Evolutionary conservation across 2,888 invertebrate genomes (phyloP).

Genomic region (Myopa tessellatipennis): DNA sequence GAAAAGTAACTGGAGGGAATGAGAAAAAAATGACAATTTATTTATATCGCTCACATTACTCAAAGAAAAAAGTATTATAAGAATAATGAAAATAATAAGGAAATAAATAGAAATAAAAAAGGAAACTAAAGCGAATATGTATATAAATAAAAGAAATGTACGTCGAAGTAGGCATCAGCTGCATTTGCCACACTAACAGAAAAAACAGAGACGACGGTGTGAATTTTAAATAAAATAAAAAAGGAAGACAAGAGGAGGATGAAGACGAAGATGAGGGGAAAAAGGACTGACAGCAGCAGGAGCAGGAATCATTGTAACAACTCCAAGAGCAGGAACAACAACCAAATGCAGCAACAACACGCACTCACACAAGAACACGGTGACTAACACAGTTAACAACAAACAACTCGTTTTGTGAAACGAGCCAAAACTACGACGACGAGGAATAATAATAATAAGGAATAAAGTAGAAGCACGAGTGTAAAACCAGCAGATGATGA

Average conservation of each 20-base stretch:
- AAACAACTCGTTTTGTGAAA: not conserved
- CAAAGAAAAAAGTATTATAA: not conserved
- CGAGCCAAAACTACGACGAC: not conserved
- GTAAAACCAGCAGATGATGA: constrained; percentile 10
- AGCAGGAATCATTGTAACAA: constrained; percentile 1
- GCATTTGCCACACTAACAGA: not conserved
- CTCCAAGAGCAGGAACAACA: not conserved
- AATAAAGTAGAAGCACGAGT: not conserved
- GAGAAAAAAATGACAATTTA: constrained; percentile 7
- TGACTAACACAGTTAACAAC: constrained; percentile 12
- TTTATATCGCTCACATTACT: constrained; percentile 16
- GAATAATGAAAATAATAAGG: no score
- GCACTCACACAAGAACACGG: not conserved
- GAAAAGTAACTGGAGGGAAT: not conserved
- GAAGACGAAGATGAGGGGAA: not conserved
- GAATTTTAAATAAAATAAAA: no score
- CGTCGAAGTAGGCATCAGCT: constrained; percentile 7
- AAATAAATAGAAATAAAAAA: not conserved
- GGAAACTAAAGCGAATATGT: not conserved
- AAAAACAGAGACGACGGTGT: not conserved
- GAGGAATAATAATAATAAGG: not conserved
- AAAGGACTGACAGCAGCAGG: not conserved
- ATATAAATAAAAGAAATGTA: not conserved
- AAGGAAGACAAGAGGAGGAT: not conserved
- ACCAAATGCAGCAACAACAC: not conserved